Percentiles rank a stretch among this genome's conserved stretches.
Conservation (phyloP, 2,888 invertebrate genomes). For the Noctua pronuba region DNA sequence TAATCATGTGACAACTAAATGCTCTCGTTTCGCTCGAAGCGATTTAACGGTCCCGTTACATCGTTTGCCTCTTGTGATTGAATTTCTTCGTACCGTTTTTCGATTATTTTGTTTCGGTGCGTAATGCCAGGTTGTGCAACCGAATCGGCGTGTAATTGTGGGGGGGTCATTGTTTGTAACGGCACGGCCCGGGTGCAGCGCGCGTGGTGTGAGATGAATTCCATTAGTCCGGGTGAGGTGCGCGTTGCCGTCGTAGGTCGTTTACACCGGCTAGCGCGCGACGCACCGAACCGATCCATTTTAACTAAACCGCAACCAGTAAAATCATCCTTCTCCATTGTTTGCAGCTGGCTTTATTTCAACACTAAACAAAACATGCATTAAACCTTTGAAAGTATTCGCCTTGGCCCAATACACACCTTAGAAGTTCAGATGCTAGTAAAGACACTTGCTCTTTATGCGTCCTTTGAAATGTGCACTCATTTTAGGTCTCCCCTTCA, state of each 20-base stretch:
- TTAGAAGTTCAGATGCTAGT: slow-evolving; percentile 70
- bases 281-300: slow-evolving; percentile 59
- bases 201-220: slow-evolving; percentile 85
- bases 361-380: slow-evolving; percentile 26
- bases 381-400: slow-evolving; percentile 75
- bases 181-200: slow-evolving; percentile 76
- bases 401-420: slow-evolving; percentile 78
- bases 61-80: slow-evolving; percentile 62
- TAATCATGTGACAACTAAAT: slow-evolving; percentile 70
- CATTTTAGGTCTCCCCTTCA: slow-evolving; percentile 64
- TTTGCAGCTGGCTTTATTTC: slow-evolving; percentile 44
- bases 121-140: slow-evolving; percentile 78
- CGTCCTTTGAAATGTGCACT: slow-evolving; percentile 68
- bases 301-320: slow-evolving; percentile 42
- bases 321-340: slow-evolving; percentile 51
- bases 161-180: slow-evolving; percentile 86
- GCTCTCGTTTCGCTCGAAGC: slow-evolving; percentile 67
- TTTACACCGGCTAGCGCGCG: slow-evolving; percentile 73
- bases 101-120: slow-evolving; percentile 75
- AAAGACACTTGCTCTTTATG: slow-evolving; percentile 69
- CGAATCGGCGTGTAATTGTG: slow-evolving; percentile 78
- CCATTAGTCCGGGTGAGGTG: slow-evolving; percentile 79
- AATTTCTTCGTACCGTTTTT: slow-evolving; percentile 71
- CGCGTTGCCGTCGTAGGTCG: slow-evolving; percentile 71
- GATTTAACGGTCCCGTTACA: slow-evolving; percentile 73